Conservation (phyloP, 2,113 vertebrate species). For the Sceloporus tristichus region DNA sequence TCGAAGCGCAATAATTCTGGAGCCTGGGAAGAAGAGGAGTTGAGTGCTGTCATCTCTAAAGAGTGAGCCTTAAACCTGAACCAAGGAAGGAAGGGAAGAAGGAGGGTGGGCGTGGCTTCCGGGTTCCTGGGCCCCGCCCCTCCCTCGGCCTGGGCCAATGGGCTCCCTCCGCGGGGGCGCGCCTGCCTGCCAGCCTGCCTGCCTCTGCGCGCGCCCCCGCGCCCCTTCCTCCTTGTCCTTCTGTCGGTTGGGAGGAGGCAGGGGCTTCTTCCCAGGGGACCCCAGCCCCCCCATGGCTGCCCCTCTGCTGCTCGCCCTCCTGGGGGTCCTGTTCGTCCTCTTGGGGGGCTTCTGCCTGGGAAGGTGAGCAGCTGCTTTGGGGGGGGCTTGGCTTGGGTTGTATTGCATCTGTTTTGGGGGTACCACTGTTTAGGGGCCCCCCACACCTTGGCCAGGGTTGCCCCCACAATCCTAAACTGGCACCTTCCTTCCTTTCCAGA, state of each 20-base stretch:
- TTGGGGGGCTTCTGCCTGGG: constrained; percentile 29
- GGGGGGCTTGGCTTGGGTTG: no score
- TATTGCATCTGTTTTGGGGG: not conserved
- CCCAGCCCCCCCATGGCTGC: not conserved
- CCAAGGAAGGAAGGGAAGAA: no score
- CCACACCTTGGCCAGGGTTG: not conserved
- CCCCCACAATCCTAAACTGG: no score
- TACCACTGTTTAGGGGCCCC: no score
- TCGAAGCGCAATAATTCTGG: no score
- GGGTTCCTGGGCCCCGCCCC: constrained; percentile 35
- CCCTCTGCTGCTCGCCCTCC: constrained; percentile 27
- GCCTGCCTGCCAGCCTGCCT: not conserved
- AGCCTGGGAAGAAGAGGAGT: no score
- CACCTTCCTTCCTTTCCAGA: no score
- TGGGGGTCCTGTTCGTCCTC: constrained; percentile 22
- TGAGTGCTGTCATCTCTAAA: no score
- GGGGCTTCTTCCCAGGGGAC: no score
- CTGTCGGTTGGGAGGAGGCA: not conserved
- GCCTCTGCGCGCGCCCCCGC: not conserved
- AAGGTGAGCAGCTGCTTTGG: not conserved
- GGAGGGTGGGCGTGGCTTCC: not conserved
- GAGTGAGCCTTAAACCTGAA: no score
- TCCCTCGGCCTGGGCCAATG: not conserved
- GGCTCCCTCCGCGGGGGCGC: not conserved
- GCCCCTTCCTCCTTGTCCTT: not conserved